Percentiles rank a stretch among this genome's conserved stretches.
phyloP scores from a whole-genome alignment of 2,888 invertebrate genomes.

The Ypsolopha sequella region DNA sequence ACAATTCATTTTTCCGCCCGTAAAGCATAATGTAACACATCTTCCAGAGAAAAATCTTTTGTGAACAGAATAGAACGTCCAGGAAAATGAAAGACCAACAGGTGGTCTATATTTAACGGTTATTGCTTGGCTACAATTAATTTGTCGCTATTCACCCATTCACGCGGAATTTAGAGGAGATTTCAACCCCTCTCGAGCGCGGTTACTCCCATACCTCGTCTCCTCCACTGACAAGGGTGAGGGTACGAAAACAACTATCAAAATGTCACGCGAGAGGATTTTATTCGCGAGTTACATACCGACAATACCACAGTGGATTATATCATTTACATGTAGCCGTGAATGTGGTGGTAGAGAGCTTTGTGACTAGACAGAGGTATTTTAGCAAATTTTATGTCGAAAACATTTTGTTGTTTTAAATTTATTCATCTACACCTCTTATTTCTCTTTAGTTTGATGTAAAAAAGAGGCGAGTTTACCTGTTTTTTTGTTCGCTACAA shows the following conservation, averaged over 20 bases:
- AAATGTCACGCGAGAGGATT: neutral
- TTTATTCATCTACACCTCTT: too few species aligned
- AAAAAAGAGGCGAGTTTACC: too few species aligned
- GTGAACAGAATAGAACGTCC: neutral
- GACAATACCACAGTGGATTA: neutral
- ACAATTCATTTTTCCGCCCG: neutral
- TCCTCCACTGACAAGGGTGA: neutral
- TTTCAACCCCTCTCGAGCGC: neutral
- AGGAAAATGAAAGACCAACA: slow-evolving; percentile 18
- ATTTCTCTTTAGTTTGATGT: too few species aligned
- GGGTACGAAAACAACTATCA: neutral
- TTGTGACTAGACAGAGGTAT: too few species aligned
- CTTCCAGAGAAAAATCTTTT: neutral
- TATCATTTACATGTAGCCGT: too few species aligned
- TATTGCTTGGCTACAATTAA: slow-evolving; percentile 44
- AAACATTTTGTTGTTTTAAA: too few species aligned
- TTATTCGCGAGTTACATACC: neutral
- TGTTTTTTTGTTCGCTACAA: too few species aligned
- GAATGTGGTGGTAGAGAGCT: too few species aligned
- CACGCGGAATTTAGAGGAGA: neutral
- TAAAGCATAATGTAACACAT: neutral
- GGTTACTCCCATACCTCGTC: neutral
- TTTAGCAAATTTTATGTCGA: too few species aligned
- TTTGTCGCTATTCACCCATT: slow-evolving; percentile 17
- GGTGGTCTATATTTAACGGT: slow-evolving; percentile 50